Evolutionary conservation across 2,888 invertebrate species (phyloP).

Genomic region (Holacanthella duospinosa): DNA sequence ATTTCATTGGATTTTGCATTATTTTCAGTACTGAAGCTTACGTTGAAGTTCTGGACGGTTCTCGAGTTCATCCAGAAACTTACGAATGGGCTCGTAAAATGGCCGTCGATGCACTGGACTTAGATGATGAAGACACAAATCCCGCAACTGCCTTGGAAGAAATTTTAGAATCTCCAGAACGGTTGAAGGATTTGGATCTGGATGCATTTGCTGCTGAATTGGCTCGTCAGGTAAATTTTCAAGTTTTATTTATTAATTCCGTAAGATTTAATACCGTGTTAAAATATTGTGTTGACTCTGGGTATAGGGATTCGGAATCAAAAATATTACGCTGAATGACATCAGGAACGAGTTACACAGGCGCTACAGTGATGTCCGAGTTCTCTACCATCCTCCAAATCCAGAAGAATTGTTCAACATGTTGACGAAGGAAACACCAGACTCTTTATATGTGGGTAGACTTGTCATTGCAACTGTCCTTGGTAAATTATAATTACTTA

Average conservation of each 20-base stretch:
- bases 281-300: neutral
- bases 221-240: constrained; percentile 61
- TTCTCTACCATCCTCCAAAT: constrained; percentile 63
- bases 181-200: constrained; percentile 87
- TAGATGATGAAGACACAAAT: constrained; percentile 76
- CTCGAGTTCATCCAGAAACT: constrained; percentile 96
- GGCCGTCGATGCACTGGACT: constrained; percentile 98
- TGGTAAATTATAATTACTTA: constrained; percentile 34
- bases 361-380: constrained; percentile 73
- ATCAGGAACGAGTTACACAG: constrained; percentile 74
- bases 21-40: constrained; percentile 71
- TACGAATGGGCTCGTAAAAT: constrained; percentile 99
- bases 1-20: neutral
- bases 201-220: constrained; percentile 98
- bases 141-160: constrained; percentile 96
- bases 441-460: constrained; percentile 83
- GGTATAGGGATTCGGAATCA: constrained; percentile 62
- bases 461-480: constrained; percentile 70
- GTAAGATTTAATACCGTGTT: neutral
- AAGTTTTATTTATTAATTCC: neutral
- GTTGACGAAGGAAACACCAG: constrained; percentile 89
- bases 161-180: constrained; percentile 87
- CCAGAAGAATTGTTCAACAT: constrained; percentile 86
- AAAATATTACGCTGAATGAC: constrained; percentile 90
- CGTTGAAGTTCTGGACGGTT: constrained; percentile 91